A percentile compares a stretch with the other conserved stretches of the same genome.
Conservation (phyloP, 1,140 invertebrate species). For the Aphis gossypii region DNA sequence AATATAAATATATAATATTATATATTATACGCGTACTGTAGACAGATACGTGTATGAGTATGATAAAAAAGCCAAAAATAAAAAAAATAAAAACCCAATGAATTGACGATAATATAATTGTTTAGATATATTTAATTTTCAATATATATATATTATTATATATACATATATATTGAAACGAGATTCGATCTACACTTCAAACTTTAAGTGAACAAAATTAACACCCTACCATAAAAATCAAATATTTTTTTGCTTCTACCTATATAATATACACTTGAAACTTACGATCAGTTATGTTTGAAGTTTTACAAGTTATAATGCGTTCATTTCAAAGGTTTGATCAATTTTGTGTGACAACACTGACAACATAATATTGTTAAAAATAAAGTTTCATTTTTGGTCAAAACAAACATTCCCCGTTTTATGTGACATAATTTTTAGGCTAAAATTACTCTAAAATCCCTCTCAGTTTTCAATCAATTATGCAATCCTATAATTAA, state of each 20-base stretch:
- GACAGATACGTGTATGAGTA: not conserved
- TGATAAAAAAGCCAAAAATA: not conserved
- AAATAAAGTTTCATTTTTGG: too few species aligned
- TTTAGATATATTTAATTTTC: not conserved
- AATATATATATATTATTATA: too few species aligned
- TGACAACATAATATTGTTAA: not conserved
- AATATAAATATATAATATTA: not conserved
- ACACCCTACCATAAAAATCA: not conserved
- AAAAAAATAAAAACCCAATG: not conserved
- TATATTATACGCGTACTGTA: not conserved
- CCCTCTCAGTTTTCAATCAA: too few species aligned
- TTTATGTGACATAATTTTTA: too few species aligned
- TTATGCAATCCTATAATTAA: too few species aligned
- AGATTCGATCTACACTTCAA: not conserved
- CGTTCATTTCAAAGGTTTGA: not conserved
- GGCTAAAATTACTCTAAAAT: too few species aligned
- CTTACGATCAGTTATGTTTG: not conserved
- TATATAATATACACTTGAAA: not conserved
- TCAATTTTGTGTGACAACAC: not conserved
- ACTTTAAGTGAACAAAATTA: not conserved
- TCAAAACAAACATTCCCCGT: too few species aligned
- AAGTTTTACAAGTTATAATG: not conserved
- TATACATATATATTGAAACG: not conserved
- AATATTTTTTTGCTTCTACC: not conserved
- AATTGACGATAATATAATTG: not conserved